Conservation (phyloP, 2,888 invertebrate genomes). For the Apodemia mormo region DNA sequence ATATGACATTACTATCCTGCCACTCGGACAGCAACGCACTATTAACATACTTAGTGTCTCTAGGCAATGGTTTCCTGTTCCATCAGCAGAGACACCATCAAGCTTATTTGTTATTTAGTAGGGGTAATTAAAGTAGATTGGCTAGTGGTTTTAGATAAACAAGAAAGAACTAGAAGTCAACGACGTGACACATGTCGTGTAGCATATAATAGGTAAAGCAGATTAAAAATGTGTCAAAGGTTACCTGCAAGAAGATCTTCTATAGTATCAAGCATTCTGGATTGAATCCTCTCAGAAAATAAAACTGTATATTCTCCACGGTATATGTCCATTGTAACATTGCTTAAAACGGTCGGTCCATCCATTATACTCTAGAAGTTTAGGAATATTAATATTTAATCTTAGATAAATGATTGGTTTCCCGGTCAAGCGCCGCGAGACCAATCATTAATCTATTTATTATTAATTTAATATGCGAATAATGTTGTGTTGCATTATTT, state of each 20-base stretch:
- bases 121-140: too few species aligned
- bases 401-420: too few species aligned
- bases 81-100: too few species aligned
- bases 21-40: too few species aligned
- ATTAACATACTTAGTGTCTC: too few species aligned
- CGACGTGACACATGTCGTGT: neutral
- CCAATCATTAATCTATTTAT: too few species aligned
- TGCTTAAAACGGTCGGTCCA: constrained; percentile 42
- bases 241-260: constrained; percentile 62
- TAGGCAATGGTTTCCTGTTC: too few species aligned
- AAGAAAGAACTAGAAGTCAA: neutral
- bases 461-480: neutral
- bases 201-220: neutral
- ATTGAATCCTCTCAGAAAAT: constrained; percentile 54
- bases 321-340: constrained; percentile 63
- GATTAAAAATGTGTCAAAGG: neutral
- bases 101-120: too few species aligned
- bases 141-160: neutral
- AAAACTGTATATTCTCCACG: constrained; percentile 63
- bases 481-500: too few species aligned
- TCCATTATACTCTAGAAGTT: constrained; percentile 58
- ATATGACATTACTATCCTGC: too few species aligned
- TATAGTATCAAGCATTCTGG: constrained; percentile 46
- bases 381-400: too few species aligned
- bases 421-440: too few species aligned